These are phyloP conservation scores for Himalopsyche japonica DNA, from an alignment of 2,888 invertebrate species.

Conservation along the genomic window DNA sequence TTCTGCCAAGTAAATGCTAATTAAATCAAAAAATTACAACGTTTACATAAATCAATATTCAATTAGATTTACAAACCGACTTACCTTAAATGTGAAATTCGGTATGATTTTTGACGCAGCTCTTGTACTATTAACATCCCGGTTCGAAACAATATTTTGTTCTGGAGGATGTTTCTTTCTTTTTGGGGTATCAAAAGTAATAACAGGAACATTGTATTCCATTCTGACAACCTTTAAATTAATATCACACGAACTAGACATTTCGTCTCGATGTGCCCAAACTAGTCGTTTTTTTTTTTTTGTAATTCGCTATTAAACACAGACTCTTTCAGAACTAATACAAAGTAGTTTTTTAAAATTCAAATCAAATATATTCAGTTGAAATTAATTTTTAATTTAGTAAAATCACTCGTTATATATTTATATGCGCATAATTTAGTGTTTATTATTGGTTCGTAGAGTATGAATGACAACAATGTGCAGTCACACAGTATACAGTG, in stretches of 20 bases:
- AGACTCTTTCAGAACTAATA: too few species aligned
- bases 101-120: not conserved
- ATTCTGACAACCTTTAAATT: conserved; percentile 34
- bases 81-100: not conserved
- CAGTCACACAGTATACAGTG: not conserved
- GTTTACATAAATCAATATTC: too few species aligned
- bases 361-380: too few species aligned
- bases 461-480: not conserved
- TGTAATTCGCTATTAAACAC: too few species aligned
- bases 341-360: too few species aligned
- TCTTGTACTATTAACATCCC: not conserved
- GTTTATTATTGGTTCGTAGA: not conserved
- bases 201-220: conserved; percentile 33
- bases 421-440: not conserved
- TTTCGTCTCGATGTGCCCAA: not conserved
- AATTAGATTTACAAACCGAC: not conserved
- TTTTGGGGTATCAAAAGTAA: conserved; percentile 9
- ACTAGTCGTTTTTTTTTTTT: too few species aligned
- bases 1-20: too few species aligned
- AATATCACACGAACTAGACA: conserved; percentile 18
- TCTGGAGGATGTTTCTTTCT: not conserved
- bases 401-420: too few species aligned
- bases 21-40: too few species aligned
- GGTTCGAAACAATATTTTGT: not conserved
- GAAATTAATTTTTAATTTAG: too few species aligned